Evolutionary conservation across 2,888 invertebrate genomes (phyloP).

Genomic region (Cosmopolites sordidus): DNA sequence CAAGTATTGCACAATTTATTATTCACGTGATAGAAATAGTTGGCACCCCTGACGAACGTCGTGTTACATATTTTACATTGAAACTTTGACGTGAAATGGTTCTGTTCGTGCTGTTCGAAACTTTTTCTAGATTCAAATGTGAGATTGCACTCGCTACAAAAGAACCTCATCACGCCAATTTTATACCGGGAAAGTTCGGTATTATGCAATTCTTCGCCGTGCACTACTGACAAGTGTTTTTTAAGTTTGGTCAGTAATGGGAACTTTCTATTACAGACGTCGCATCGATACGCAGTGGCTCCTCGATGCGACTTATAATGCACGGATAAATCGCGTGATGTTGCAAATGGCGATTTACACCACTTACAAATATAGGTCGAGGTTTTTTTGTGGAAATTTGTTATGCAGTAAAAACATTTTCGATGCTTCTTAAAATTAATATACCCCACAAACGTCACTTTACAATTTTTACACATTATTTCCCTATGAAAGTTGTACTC

Average conservation of each 20-base stretch:
- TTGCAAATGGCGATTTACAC: constrained; percentile 3
- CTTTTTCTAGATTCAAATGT: background rate
- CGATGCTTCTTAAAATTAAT: constrained; percentile 2
- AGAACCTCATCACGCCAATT: background rate
- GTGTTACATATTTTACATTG: constrained; percentile 6
- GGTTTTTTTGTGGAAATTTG: background rate
- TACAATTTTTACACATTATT: constrained; percentile 3
- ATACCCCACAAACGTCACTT: constrained; percentile 1
- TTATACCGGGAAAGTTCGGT: background rate
- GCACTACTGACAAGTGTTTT: constrained; percentile 3
- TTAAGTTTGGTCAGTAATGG: background rate
- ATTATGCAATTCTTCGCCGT: background rate
- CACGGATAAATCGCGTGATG: background rate
- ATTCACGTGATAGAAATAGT: constrained; percentile 2
- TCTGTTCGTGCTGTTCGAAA: constrained; percentile 1
- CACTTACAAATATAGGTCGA: constrained; percentile 1
- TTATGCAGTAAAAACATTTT: background rate
- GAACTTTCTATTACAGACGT: constrained; percentile 1
- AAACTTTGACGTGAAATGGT: constrained; percentile 1
- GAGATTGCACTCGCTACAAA: background rate
- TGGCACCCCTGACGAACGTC: background rate
- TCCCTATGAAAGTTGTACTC: constrained; percentile 1
- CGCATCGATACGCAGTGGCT: background rate
- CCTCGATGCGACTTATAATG: background rate
- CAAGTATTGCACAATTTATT: constrained; percentile 3